Conservation (phyloP, 1,140 invertebrate species). For the Pomacea maculata region DNA sequence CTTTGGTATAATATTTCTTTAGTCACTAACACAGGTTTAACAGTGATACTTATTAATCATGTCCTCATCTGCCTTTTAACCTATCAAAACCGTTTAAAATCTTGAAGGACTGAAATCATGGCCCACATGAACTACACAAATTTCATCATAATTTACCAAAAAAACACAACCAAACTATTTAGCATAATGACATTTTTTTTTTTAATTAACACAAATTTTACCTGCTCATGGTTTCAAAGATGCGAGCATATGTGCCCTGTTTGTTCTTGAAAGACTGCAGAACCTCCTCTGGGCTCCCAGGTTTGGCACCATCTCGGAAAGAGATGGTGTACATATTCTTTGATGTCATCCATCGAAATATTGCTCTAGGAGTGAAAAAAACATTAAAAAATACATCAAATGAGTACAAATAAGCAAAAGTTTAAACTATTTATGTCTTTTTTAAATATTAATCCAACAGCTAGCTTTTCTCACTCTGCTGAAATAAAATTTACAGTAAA, state of each 20-base stretch:
- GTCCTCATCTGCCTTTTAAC: too few relatives aligned
- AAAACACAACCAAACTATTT: too few relatives aligned
- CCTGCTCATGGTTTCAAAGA: constrained; percentile 86
- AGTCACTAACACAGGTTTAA: too few relatives aligned
- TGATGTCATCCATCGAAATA: constrained; percentile 99
- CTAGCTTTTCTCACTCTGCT: too few relatives aligned
- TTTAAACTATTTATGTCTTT: too few relatives aligned
- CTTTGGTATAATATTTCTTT: background rate
- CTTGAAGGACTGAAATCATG: background rate
- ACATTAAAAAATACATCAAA: background rate
- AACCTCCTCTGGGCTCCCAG: constrained; percentile 95
- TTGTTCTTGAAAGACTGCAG: constrained; percentile 97
- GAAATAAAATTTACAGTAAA: too few relatives aligned
- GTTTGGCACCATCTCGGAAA: constrained; percentile 85
- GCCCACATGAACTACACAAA: background rate
- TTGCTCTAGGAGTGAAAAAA: constrained; percentile 74
- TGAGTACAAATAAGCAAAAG: too few relatives aligned
- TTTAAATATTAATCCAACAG: too few relatives aligned
- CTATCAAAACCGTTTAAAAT: background rate
- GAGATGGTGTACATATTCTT: constrained; percentile 99
- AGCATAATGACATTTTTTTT: too few relatives aligned
- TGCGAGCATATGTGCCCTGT: constrained; percentile 97
- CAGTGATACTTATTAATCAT: too few relatives aligned
- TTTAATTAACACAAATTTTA: constrained; percentile 41
- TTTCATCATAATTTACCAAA: background rate